Evolutionary conservation across 2,888 invertebrate genomes (phyloP), one percentile per base, ranked within the genome.

Genomic region (Drosophila aldrichi): DNA sequence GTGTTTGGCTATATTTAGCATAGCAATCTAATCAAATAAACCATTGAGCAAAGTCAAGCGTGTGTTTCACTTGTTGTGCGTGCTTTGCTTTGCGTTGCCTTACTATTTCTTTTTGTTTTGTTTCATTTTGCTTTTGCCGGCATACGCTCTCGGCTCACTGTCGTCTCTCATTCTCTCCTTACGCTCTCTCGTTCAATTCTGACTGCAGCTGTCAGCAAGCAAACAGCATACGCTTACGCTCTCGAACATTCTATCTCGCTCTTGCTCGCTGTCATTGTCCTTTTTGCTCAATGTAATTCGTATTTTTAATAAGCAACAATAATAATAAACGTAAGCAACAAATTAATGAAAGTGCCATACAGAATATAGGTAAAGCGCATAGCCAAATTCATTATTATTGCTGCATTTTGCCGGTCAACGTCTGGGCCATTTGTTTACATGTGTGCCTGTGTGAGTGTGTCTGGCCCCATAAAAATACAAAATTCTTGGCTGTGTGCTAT

Each of bases 31-130:
- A 66, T 73, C 73, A 72, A 64, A 71, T 64, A 41, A 38, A 34
- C 32, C 57, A 57, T 57, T 41, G 38, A 38, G 38, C 57, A 54
- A 72, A 72, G 29, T 72, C 55, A 59, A 46, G 46, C 64, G 52
- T 56, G 46, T 61, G 41, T 59, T 71, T 83, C 85, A 85, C 88
- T 83, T 83, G 88, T 83, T 84, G 88, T 82, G 70, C 72, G 65
- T 67, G 54, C 60, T 44, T 32, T 64, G 40, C 32, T 44, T 36
- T 64, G 29, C 32, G 10, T 43, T 64, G 40, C 49, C 16, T 41
- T 64, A 34, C 48, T 8, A 4, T 43, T 56, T 20, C 43, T n/a
- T 43, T 43, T 44, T 56, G 40, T 34, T 58, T 58, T 48, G 38
- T 18, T 38, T 54, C 25, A 7, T 46, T 75, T 79, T 62, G 57